A percentile compares a stretch with the other conserved stretches of the same genome.
Conservation (phyloP, 2,113 vertebrate genomes). For the Ursus arctos region DNA sequence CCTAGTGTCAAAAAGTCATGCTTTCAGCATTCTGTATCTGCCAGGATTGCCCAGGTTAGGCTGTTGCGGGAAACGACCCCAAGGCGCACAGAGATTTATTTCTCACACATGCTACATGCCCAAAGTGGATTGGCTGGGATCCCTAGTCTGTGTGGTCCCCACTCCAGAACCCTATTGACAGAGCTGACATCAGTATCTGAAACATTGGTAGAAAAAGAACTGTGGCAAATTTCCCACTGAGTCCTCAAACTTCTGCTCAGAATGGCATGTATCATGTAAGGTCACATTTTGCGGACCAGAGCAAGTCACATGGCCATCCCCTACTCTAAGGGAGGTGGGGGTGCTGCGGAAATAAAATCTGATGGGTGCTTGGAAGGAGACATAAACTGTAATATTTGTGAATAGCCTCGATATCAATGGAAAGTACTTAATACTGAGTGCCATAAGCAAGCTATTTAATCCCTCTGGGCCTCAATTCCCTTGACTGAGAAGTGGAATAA, state of each 20-base stretch:
- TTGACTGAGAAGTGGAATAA: background rate
- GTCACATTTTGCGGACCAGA: background rate
- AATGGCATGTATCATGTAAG: background rate
- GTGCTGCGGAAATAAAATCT: background rate
- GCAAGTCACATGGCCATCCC: background rate
- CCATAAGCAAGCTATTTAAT: background rate
- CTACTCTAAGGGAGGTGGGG: background rate
- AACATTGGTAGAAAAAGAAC: background rate
- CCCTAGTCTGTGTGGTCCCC: background rate
- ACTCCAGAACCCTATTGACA: background rate
- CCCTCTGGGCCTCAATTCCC: background rate
- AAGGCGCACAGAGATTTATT: background rate
- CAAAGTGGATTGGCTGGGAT: background rate
- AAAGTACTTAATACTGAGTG: background rate
- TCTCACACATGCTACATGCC: background rate
- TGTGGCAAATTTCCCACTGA: background rate
- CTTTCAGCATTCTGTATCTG: background rate
- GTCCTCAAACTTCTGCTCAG: background rate
- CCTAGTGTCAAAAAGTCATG: background rate
- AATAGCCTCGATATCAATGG: background rate
- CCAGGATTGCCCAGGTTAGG: background rate
- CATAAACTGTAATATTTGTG: background rate
- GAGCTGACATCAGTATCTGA: background rate
- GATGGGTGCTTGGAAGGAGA: background rate
- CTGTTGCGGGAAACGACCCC: background rate